Base-by-base conservation (phyloP, 2,797 vertebrate species). In the Cyclopterus lumpus region DNA sequence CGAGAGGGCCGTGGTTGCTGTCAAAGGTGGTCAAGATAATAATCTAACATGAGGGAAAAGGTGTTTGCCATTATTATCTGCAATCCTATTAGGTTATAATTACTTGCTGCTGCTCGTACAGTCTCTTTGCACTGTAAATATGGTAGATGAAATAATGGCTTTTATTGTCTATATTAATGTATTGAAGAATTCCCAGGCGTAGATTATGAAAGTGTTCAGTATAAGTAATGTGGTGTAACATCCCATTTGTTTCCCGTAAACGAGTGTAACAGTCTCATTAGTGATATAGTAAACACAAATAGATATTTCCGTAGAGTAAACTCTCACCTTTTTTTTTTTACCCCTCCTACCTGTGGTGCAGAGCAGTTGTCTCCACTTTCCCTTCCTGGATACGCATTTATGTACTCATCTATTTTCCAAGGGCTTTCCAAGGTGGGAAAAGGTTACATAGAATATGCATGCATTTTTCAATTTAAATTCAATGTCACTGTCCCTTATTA, bases 371-470 rank as follows among this genome's bases (percentile, higher is more conserved):
- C 11, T 18, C 14, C 16, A 3, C 18, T 30, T 59, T 68, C n/a
- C 26, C 36, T 67, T 71, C 36, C 54, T 40, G 54, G 18, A 54
- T 58, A 54, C 4, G 1, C 54, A 63, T 88, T 80, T 58, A 70
- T 83, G 51, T n/a, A 63, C 84, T 69, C 57, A 53, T 86, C 18
- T 71, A 18, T 71, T 80, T 76, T 80, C 15, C 63, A 64, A 54
- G 20, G 61, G 24, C 42, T 86, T 80, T 11, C 26, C 26, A 69
- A 64, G 71, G 73, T 79, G 61, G 42, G 11, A 79, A 73, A 81
- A 77, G 74, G 79, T 80, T 73, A 67, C 54, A 68, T 44, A 71
- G 57, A 80, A 83, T 81, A 79, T 76, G 59, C 71, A 83, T 84
- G 18, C 71, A 54, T 81, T 59, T 59, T 79, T 80, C 51, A 70